phyloP scores from a whole-genome alignment of 1,140 invertebrate species.

The Micrasema minimum region DNA sequence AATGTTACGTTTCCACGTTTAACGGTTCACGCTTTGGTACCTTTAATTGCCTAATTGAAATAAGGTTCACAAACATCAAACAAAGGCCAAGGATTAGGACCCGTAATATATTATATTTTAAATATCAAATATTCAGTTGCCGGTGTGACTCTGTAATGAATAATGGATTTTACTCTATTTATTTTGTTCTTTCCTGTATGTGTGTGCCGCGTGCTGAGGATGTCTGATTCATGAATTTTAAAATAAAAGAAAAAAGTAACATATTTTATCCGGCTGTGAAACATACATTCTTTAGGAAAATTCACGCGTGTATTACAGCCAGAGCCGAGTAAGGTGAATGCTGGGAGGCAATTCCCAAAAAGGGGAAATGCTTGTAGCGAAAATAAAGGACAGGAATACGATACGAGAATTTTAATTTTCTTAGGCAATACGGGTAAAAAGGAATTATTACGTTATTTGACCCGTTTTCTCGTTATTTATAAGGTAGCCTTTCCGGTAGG shows the following conservation, averaged over 20 bases:
- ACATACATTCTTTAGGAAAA: slow-evolving; percentile 29
- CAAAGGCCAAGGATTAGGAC: slow-evolving; percentile 26
- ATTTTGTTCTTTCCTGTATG: slow-evolving; percentile 16
- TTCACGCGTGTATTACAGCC: slow-evolving; percentile 29
- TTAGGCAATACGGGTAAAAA: not conserved
- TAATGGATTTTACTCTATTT: slow-evolving; percentile 36
- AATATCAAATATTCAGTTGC: slow-evolving; percentile 33
- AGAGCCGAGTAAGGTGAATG: slow-evolving; percentile 17
- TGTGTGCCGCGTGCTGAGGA: slow-evolving; percentile 24
- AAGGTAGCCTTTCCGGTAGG: not conserved
- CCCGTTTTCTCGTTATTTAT: slow-evolving; percentile 1
- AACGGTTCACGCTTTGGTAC: not conserved
- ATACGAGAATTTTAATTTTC: slow-evolving; percentile 28
- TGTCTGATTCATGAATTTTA: slow-evolving; percentile 41
- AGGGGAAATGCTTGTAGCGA: not conserved
- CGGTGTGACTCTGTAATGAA: slow-evolving; percentile 31
- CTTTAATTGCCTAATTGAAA: slow-evolving; percentile 31
- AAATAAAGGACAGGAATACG: slow-evolving; percentile 13
- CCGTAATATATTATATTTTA: slow-evolving; percentile 13
- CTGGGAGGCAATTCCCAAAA: slow-evolving; percentile 8
- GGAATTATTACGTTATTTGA: slow-evolving; percentile 17
- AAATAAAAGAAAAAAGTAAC: slow-evolving; percentile 37
- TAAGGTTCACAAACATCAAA: slow-evolving; percentile 18
- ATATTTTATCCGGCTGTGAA: slow-evolving; percentile 32
- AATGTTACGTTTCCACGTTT: not conserved